phyloP scores from a whole-genome alignment of 1,140 invertebrate genomes.

The Chrysopa pallens region DNA sequence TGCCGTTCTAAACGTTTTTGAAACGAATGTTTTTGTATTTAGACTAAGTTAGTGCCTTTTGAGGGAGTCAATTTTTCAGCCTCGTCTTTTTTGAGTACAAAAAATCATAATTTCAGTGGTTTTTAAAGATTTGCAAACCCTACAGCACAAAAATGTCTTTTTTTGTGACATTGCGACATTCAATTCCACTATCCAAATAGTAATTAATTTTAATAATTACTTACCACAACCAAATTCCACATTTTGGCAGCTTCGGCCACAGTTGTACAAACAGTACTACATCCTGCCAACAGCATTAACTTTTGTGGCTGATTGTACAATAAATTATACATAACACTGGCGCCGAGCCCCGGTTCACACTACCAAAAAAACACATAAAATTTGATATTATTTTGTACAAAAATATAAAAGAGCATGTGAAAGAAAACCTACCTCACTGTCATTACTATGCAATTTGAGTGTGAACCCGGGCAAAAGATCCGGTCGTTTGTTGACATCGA shows the following conservation, averaged over 20 bases:
- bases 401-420: not conserved
- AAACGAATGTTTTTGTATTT: too few species aligned
- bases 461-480: conserved; percentile 85
- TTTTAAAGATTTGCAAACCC: too few species aligned
- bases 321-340: conserved; percentile 96
- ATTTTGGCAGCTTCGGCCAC: conserved; percentile 98
- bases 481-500: conserved; percentile 82
- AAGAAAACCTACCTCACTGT: conserved; percentile 75
- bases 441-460: conserved; percentile 84
- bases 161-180: too few species aligned
- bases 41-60: too few species aligned
- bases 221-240: conserved; percentile 99
- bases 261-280: conserved; percentile 97
- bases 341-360: conserved; percentile 95
- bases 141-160: too few species aligned
- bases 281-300: conserved; percentile 88
- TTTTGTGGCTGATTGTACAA: conserved; percentile 93
- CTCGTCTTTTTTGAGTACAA: too few species aligned
- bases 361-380: conserved; percentile 28
- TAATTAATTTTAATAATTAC: too few species aligned
- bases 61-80: too few species aligned
- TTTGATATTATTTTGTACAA: not conserved
- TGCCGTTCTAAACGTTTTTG: too few species aligned
- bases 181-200: too few species aligned
- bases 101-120: too few species aligned